phyloP scores from a whole-genome alignment of 2,888 invertebrate genomes.

The Corythucha ciliata region DNA sequence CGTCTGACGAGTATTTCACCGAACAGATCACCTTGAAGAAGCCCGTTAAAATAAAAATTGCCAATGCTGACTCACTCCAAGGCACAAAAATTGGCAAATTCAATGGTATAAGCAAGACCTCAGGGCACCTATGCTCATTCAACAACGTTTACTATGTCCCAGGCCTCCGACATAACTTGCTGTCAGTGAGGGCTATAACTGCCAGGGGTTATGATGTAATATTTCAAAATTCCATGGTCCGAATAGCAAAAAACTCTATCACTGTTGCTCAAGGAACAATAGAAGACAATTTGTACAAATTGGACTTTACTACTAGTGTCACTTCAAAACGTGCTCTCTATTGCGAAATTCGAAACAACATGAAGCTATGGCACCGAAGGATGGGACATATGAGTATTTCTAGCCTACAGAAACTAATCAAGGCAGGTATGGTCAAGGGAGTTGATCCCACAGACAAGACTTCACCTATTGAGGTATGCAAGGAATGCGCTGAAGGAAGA shows the following conservation, averaged over 20 bases:
- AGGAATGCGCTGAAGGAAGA: conserved; percentile 7
- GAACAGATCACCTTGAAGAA: no score
- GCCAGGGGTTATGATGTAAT: no score
- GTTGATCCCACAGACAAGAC: background rate
- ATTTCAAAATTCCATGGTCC: no score
- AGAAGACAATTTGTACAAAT: conserved; percentile 1
- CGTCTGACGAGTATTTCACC: no score
- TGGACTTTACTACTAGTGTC: background rate
- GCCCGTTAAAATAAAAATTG: conserved; percentile 2
- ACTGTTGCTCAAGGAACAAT: no score
- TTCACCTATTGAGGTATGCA: background rate
- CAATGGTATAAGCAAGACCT: background rate
- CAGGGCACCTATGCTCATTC: no score
- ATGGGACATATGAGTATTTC: conserved; percentile 12
- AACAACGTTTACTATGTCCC: no score
- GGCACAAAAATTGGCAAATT: conserved; percentile 7
- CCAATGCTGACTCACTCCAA: background rate
- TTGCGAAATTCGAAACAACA: conserved; percentile 3
- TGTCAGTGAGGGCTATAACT: no score
- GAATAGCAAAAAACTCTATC: no score
- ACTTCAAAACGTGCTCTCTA: background rate
- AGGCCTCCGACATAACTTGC: no score
- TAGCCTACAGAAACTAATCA: conserved; percentile 2
- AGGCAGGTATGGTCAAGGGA: background rate
- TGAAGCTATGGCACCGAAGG: conserved; percentile 11